Base-by-base conservation (phyloP, 2,797 vertebrate species). In the Odontamblyopus lacepedii region DNA sequence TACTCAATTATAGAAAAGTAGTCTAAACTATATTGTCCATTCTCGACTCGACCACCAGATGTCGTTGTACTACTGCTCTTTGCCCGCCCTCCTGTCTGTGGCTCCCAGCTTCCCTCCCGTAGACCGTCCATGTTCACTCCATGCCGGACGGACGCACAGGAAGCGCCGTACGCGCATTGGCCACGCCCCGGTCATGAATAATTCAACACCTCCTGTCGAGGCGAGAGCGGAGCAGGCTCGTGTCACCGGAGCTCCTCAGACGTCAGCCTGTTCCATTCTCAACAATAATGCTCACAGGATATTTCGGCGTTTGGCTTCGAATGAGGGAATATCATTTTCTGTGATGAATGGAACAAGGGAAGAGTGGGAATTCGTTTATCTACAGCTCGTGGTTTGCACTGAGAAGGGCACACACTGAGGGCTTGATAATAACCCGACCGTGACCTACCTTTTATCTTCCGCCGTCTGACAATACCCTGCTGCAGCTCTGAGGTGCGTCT, bases 101-200 rank as follows among this genome's bases (percentile, higher is more conserved):
- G 18, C 61, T 63, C 23, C 55, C 13, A 12, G 61, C 2, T 11
- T 41, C 41, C 9, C 35, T 38, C 8, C 12, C 0, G 2, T 38
- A 38, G 35, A 9, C 23, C 23, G 23, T 23, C 23, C 23, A 23
- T 23, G 23, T 23, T 23, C 23, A 23, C 23, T 38, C 8, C 41
- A 3, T 4, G 41, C 2, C 13, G 23, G 65, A 26, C 67, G 6
- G 63, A 5, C 56, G 5, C 30, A 2, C 4, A 11, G 38, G 29
- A 0, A 53, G 56, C 12, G 41, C 41, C 11, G 0, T 13, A 13
- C 41, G 12, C 18, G 0, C 18, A 4, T 3, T 79, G 67, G 26
- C 81, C 85, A 81, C 87, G 83, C 87, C 87, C 81, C 79, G 80
- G 44, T 74, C 55, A 15, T 87, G 81, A 85, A 89, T 86, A 74